phyloP scores from a whole-genome alignment of 2,113 vertebrate species.

The Tychaedon coryphoeus region DNA sequence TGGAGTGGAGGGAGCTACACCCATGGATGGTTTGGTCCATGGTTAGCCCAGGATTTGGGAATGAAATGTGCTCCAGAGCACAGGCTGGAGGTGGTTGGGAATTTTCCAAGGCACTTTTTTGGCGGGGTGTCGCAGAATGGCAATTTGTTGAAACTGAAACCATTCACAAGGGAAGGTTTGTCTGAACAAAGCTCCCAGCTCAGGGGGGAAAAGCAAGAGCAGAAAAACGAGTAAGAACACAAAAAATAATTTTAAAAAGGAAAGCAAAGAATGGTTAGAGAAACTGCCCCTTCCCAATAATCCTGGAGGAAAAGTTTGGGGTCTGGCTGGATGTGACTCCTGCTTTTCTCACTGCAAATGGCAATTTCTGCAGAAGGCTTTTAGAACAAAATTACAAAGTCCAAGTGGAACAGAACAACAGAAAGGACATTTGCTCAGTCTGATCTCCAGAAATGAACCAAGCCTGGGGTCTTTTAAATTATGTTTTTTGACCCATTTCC shows the following conservation, averaged over 20 bases:
- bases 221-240: background rate
- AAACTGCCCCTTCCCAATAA: background rate
- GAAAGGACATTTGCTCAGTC: background rate
- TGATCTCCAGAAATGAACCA: background rate
- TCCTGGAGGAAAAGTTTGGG: background rate
- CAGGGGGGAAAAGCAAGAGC: background rate
- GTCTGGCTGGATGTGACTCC: background rate
- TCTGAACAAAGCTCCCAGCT: constrained; percentile 29
- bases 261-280: background rate
- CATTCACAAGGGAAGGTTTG: constrained; percentile 33
- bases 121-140: constrained; percentile 27
- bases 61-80: background rate
- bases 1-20: background rate
- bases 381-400: background rate
- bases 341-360: background rate
- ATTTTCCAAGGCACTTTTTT: constrained; percentile 30
- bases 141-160: constrained; percentile 53
- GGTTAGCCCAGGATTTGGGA: background rate
- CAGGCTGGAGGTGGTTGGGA: background rate
- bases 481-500: background rate
- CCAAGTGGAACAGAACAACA: background rate
- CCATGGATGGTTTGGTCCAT: background rate
- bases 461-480: background rate
- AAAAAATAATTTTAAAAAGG: background rate
- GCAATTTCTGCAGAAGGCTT: background rate